A percentile compares a stretch with the other conserved stretches of the same genome.
Conservation (phyloP, 2,888 invertebrate genomes). For the Parnassius mnemosyne region DNA sequence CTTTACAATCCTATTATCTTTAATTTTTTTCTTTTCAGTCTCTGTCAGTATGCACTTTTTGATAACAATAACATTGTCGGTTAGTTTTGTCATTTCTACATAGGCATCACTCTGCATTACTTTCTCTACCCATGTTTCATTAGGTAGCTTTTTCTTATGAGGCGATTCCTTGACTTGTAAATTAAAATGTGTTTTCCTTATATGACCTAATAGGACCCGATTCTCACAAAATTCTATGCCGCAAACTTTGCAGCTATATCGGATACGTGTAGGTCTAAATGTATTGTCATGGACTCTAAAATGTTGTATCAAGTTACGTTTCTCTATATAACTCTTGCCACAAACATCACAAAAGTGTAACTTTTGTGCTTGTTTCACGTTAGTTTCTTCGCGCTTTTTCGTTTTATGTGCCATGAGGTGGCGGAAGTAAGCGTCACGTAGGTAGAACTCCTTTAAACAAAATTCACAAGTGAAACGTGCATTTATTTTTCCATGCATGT, state of each 20-base stretch:
- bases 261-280: no score
- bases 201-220: slow-evolving; percentile 2
- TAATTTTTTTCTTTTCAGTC: not conserved
- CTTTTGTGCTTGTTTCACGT: not conserved
- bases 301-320: slow-evolving; percentile 3
- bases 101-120: not conserved
- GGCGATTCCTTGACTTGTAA: slow-evolving; percentile 5
- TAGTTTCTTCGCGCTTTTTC: not conserved
- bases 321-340: not conserved
- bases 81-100: slow-evolving; percentile 16
- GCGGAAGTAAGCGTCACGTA: not conserved
- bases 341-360: slow-evolving; percentile 7
- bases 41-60: slow-evolving; percentile 2
- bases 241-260: slow-evolving; percentile 5
- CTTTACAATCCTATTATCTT: not conserved
- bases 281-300: not conserved
- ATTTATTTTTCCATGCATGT: not conserved
- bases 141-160: not conserved
- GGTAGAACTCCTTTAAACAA: slow-evolving; percentile 2
- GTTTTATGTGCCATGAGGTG: not conserved
- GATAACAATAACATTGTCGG: slow-evolving; percentile 13
- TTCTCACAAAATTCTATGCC: slow-evolving; percentile 8
- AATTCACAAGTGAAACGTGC: not conserved
- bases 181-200: slow-evolving; percentile 13
- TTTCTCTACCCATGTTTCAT: slow-evolving; percentile 12